Base-by-base conservation (phyloP, 2,113 vertebrate species). In the Mobula birostris region DNA sequence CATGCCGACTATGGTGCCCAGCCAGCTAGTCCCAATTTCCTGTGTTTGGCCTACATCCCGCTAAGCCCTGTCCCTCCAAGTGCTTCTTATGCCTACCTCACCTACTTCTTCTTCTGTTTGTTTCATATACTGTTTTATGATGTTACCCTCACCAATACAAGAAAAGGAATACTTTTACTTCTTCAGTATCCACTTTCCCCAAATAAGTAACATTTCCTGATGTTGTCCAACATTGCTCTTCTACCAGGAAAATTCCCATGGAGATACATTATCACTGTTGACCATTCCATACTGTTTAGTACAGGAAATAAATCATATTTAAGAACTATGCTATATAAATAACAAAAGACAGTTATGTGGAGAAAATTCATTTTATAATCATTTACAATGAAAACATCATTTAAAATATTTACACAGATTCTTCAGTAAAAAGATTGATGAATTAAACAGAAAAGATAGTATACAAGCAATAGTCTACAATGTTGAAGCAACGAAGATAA, bases 321-420 rank as follows among this genome's bases (percentile, higher is more conserved):
- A n/a, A 3, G 24, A 24, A 27, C 61, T 76, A 29, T 68, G 61
- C 85, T 61, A 93, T 29, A 93, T 96, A 95, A 95, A 97, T 97
- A 96, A 95, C 96, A 97, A n/a, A 96, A 96, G 97, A 96, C 97
- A 97, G 96, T 95, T 95, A 95, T 96, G 96, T 97, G 97, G 97
- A 97, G 97, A 97, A 97, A 95, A 94, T 96, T 97, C 97, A 97
- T 97, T 97, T 96, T 93, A 93, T 93, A 93, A 76, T 93, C 91
- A 93, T 93, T 97, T 96, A 97, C 96, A 97, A 97, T 97, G 97
- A 97, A 98, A 98, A 98, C 97, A 97, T 97, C 96, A 97, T 97
- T 97, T 98, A 97, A 97, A 98, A 98, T 98, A 98, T 98, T 97
- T 98, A 98, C 97, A 98, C 36, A 93, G 91, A 27, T 97, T 97